Evolutionary conservation across 2,888 invertebrate species (phyloP).

Genomic region (Lycaena phlaeas): DNA sequence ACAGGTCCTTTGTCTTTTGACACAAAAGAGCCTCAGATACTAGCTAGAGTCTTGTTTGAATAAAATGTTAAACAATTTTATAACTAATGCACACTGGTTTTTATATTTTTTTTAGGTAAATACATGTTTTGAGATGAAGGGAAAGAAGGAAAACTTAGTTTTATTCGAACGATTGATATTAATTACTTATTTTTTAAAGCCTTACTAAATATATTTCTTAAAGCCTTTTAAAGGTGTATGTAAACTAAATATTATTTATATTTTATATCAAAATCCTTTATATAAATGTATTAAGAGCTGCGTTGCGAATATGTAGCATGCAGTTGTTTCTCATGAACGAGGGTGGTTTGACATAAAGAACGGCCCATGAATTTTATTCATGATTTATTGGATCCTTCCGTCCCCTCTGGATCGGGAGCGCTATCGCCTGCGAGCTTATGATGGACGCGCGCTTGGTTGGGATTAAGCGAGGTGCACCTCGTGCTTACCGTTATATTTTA

Average conservation of each 20-base stretch:
- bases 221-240: too few species aligned
- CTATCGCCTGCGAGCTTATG: conserved; percentile 13
- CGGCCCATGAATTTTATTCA: conserved; percentile 41
- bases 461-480: conserved; percentile 7
- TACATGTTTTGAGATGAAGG: too few species aligned
- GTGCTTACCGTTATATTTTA: neutral
- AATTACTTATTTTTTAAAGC: too few species aligned
- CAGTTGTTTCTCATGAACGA: neutral
- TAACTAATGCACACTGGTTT: too few species aligned
- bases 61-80: neutral
- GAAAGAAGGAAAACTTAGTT: too few species aligned
- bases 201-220: too few species aligned
- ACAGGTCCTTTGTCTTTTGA: conserved; percentile 12
- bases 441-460: conserved; percentile 11
- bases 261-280: too few species aligned
- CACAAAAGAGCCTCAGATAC: conserved; percentile 6
- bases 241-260: too few species aligned
- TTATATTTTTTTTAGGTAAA: too few species aligned
- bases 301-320: too few species aligned
- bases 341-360: neutral
- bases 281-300: too few species aligned
- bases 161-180: too few species aligned
- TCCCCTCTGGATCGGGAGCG: conserved; percentile 12
- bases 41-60: neutral
- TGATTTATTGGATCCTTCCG: conserved; percentile 37